Evolutionary conservation across 2,113 vertebrate species (phyloP).

Genomic region (Amphiprion ocellaris): DNA sequence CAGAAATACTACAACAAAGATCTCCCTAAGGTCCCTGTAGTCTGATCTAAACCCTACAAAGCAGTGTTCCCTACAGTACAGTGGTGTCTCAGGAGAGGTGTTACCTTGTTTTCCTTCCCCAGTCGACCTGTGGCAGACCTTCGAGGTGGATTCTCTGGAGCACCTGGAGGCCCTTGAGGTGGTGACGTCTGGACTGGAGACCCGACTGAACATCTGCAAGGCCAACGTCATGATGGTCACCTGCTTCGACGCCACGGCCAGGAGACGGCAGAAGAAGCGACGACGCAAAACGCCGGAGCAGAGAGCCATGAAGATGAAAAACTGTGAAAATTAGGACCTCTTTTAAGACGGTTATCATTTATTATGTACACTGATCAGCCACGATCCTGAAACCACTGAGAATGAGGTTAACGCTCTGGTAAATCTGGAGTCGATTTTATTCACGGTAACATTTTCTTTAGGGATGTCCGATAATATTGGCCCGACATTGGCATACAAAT

Average conservation of each 20-base stretch:
- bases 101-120: constrained; percentile 25
- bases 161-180: constrained; percentile 92
- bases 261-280: constrained; percentile 79
- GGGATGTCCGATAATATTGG: too few relatives aligned
- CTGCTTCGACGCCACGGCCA: constrained; percentile 89
- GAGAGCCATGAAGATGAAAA: constrained; percentile 21
- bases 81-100: neutral
- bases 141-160: constrained; percentile 93
- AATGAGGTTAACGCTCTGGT: too few relatives aligned
- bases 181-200: constrained; percentile 89
- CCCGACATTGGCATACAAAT: too few relatives aligned
- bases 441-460: too few relatives aligned
- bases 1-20: neutral
- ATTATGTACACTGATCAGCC: too few relatives aligned
- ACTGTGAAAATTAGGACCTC: neutral
- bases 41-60: neutral
- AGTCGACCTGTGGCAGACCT: constrained; percentile 93
- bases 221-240: constrained; percentile 94
- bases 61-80: too few relatives aligned
- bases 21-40: neutral
- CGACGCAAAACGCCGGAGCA: constrained; percentile 19
- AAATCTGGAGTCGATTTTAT: too few relatives aligned
- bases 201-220: constrained; percentile 92
- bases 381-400: too few relatives aligned
- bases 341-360: too few relatives aligned